A percentile compares a stretch with the other conserved stretches of the same genome.
These are phyloP conservation scores for Hypomecis atomaria DNA, from an alignment of 2,888 invertebrate genomes.

Conservation along the genomic window DNA sequence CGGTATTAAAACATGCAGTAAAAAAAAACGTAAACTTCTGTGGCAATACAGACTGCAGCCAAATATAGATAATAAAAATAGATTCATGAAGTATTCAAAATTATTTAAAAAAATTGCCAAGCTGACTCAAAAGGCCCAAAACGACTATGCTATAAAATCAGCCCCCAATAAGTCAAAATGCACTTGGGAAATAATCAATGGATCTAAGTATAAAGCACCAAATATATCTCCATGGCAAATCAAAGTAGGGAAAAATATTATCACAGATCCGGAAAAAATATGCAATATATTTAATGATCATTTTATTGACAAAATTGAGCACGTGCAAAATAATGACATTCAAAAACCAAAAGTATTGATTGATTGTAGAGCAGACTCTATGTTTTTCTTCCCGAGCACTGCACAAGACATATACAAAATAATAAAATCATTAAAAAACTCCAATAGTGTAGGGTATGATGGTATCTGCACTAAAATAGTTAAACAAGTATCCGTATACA, in stretches of 20 bases:
- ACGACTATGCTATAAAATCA: background rate
- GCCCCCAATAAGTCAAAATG: background rate
- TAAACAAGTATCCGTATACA: too few species aligned
- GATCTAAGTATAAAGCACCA: background rate
- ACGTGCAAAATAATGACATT: too few species aligned
- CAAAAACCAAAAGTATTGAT: background rate
- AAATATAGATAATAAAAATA: background rate
- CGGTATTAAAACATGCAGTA: too few species aligned
- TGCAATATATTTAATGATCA: conserved; percentile 4
- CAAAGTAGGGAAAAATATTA: background rate
- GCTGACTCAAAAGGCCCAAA: conserved; percentile 5
- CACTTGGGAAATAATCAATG: conserved; percentile 4
- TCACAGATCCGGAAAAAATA: background rate
- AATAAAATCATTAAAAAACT: conserved; percentile 6
- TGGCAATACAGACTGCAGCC: background rate
- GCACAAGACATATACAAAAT: background rate
- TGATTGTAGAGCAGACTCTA: background rate
- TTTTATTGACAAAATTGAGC: conserved; percentile 7
- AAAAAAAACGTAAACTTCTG: conserved; percentile 5
- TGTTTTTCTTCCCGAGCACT: background rate
- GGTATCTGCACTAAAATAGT: too few species aligned
- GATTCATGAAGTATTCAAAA: background rate
- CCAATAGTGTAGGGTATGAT: conserved; percentile 7
- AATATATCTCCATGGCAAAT: background rate
- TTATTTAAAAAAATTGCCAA: conserved; percentile 4